phyloP scores from a whole-genome alignment of 2,888 invertebrate genomes.

The Napeogenes inachia region DNA sequence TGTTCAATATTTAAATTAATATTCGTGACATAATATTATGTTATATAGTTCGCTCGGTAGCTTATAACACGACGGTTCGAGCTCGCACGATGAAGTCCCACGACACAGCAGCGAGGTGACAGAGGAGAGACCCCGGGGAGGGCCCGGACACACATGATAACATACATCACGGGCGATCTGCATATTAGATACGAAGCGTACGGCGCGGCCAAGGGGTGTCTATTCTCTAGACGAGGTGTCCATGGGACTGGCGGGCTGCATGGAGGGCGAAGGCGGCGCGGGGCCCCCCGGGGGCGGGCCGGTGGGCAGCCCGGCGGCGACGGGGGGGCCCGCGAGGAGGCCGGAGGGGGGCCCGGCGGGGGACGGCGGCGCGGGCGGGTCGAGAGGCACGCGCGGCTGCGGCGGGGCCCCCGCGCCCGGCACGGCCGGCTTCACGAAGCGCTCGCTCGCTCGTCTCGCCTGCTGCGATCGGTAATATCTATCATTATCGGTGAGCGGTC shows the following conservation, averaged over 20 bases:
- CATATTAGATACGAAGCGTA: no score
- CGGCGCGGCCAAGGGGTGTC: slow-evolving; percentile 11
- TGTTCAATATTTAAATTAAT: no score
- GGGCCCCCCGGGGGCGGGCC: slow-evolving; percentile 9
- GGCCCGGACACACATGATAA: no score
- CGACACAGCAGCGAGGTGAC: no score
- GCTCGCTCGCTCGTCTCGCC: slow-evolving; percentile 84
- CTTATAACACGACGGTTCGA: no score
- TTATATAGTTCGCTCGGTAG: no score
- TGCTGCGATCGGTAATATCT: slow-evolving; percentile 36
- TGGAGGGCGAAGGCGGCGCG: slow-evolving; percentile 31
- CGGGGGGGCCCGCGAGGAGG: slow-evolving; percentile 14
- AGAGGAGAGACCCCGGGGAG: no score
- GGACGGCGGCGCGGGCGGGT: slow-evolving; percentile 30
- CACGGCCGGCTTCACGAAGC: slow-evolving; percentile 92
- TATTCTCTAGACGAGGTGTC: slow-evolving; percentile 83
- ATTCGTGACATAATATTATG: no score
- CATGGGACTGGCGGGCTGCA: slow-evolving; percentile 85
- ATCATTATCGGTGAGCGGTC: neutral
- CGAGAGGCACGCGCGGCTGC: slow-evolving; percentile 33
- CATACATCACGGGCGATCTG: no score
- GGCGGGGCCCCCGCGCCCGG: slow-evolving; percentile 65
- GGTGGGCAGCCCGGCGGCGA: slow-evolving; percentile 29
- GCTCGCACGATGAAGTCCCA: no score
- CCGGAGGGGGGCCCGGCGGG: slow-evolving; percentile 28